These are phyloP conservation scores for Microplitis mediator DNA, from an alignment of 1,140 invertebrate genomes.

Conservation along the genomic window DNA sequence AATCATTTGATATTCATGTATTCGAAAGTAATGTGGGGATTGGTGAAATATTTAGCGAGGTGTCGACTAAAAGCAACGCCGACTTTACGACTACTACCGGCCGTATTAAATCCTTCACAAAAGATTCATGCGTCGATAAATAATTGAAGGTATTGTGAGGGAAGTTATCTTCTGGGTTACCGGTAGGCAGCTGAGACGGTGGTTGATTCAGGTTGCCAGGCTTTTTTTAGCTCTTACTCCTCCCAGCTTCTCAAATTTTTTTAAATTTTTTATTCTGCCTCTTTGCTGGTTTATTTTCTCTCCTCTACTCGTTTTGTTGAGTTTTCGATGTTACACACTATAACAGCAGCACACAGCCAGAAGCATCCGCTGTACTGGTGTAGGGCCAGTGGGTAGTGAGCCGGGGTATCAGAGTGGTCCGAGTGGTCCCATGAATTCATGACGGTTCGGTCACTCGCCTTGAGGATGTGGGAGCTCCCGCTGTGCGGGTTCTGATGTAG, in stretches of 20 bases:
- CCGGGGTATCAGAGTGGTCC: too few relatives aligned
- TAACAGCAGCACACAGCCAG: neutral
- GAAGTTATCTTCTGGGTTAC: neutral
- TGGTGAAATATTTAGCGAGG: slow-evolving; percentile 28
- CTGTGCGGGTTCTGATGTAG: slow-evolving; percentile 31
- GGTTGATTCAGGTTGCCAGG: neutral
- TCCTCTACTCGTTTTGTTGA: too few relatives aligned
- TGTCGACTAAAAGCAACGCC: slow-evolving; percentile 24
- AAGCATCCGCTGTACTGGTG: neutral
- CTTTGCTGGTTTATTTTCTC: too few relatives aligned
- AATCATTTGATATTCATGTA: slow-evolving; percentile 4
- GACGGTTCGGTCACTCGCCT: slow-evolving; percentile 10
- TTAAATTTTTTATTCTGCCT: too few relatives aligned
- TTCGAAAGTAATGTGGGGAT: neutral
- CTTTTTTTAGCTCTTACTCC: neutral
- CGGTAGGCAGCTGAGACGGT: neutral
- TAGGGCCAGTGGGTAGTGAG: too few relatives aligned
- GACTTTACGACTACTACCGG: slow-evolving; percentile 34
- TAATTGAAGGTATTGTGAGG: slow-evolving; percentile 32
- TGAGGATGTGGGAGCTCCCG: slow-evolving; percentile 28
- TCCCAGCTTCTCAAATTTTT: neutral
- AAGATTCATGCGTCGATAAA: slow-evolving; percentile 36
- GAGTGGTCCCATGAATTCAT: too few relatives aligned
- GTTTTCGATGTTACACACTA: neutral
- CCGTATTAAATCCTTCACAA: slow-evolving; percentile 32